Evolutionary conservation across 2,797 vertebrate species (phyloP).

Genomic region (Staurois parvus): DNA sequence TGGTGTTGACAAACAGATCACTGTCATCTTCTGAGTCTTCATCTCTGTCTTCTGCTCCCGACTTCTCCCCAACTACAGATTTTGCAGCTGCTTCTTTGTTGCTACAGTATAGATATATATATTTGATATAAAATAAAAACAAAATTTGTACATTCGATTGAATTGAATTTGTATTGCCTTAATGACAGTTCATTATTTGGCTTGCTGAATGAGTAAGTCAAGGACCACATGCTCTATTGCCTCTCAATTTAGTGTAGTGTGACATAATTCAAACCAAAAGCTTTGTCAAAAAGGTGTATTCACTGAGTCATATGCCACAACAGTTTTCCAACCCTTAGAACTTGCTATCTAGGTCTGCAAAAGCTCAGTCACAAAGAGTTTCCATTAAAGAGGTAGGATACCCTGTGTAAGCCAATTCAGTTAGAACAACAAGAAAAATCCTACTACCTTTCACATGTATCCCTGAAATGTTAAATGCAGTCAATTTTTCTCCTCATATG

Average conservation of each 20-base stretch:
- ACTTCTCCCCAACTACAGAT: not conserved
- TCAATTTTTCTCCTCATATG: too few species aligned
- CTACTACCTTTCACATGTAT: too few species aligned
- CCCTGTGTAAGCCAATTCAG: too few species aligned
- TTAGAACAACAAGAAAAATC: too few species aligned
- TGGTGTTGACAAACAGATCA: constrained; percentile 92
- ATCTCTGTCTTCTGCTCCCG: constrained; percentile 68
- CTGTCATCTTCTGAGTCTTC: constrained; percentile 83
- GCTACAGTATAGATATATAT: not conserved
- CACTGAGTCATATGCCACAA: too few species aligned
- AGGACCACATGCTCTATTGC: too few species aligned
- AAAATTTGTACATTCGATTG: not conserved
- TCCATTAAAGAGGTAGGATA: not conserved
- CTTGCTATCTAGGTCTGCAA: not conserved
- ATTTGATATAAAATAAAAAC: not conserved
- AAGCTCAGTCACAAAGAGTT: not conserved
- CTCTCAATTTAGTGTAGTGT: too few species aligned
- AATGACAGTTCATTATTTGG: not conserved
- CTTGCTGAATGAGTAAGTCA: too few species aligned
- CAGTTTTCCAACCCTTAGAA: too few species aligned
- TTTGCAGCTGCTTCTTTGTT: not conserved
- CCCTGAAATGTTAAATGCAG: too few species aligned
- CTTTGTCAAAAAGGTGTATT: too few species aligned
- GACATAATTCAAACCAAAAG: too few species aligned
- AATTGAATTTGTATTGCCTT: not conserved